These are phyloP conservation scores for Bombus ignitus DNA, from an alignment of 1,140 invertebrate genomes.

Conservation along the genomic window DNA sequence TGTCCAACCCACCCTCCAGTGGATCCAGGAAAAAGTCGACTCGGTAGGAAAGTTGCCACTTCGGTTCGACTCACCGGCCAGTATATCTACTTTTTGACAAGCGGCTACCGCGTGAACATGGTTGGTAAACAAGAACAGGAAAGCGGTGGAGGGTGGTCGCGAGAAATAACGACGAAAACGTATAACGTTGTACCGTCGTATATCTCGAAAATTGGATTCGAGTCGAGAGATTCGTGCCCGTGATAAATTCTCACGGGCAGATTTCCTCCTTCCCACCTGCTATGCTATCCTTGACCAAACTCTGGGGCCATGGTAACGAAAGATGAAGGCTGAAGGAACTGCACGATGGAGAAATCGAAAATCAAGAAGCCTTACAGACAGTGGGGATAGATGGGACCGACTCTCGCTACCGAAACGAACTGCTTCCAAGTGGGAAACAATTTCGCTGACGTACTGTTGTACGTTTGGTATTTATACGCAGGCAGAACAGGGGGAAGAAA, in stretches of 20 bases:
- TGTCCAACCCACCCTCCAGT: neutral
- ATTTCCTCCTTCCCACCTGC: conserved; percentile 8
- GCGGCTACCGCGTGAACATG: conserved; percentile 57
- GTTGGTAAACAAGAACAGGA: conserved; percentile 58
- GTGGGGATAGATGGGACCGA: neutral
- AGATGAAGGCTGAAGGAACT: neutral
- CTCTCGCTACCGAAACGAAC: neutral
- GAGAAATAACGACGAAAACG: conserved; percentile 24
- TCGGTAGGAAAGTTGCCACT: conserved; percentile 24
- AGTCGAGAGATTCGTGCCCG: conserved; percentile 70
- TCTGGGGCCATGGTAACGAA: neutral
- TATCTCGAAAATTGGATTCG: conserved; percentile 77
- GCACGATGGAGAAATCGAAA: neutral
- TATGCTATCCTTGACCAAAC: conserved; percentile 20
- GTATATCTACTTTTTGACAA: conserved; percentile 72
- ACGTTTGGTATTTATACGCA: neutral
- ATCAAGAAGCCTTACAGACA: neutral
- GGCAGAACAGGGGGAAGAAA: neutral
- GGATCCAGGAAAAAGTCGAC: neutral
- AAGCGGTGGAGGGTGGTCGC: neutral
- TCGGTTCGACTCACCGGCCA: conserved; percentile 40
- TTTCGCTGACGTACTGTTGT: neutral
- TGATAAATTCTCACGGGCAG: conserved; percentile 72
- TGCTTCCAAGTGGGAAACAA: neutral
- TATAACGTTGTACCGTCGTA: conserved; percentile 66